Evolutionary conservation across 2,888 invertebrate genomes (phyloP).

Genomic region (Camponotus fellah): DNA sequence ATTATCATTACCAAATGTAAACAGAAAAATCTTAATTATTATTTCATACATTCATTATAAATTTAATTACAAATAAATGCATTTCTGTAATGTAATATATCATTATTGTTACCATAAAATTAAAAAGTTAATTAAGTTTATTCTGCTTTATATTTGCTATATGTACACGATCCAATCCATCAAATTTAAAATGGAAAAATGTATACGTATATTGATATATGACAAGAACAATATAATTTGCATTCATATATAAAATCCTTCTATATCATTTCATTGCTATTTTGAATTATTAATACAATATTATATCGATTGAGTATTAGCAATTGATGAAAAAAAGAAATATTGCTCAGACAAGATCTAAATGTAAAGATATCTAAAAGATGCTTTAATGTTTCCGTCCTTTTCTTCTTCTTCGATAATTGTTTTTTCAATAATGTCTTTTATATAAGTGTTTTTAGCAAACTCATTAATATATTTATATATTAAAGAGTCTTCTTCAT

Average conservation of each 20-base stretch:
- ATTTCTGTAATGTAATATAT: neutral
- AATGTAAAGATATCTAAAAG: constrained; percentile 3
- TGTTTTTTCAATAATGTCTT: neutral
- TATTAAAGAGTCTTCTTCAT: constrained; percentile 48
- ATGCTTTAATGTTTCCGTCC: neutral
- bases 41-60: constrained; percentile 26
- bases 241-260: constrained; percentile 45
- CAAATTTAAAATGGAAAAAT: constrained; percentile 60
- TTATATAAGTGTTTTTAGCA: neutral
- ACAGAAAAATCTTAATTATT: constrained; percentile 28
- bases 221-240: constrained; percentile 53
- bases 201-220: constrained; percentile 51
- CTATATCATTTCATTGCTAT: constrained; percentile 23
- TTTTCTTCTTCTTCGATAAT: neutral
- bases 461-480: constrained; percentile 28
- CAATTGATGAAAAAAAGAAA: constrained; percentile 67
- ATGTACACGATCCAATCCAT: constrained; percentile 49
- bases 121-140: neutral
- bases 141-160: neutral
- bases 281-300: neutral
- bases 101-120: neutral
- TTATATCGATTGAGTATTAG: neutral
- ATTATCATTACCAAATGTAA: neutral
- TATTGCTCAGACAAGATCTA: constrained; percentile 23
- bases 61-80: neutral